These are phyloP conservation scores for Eolophus roseicapilla DNA, from an alignment of 2,113 vertebrate species.

Conservation along the genomic window DNA sequence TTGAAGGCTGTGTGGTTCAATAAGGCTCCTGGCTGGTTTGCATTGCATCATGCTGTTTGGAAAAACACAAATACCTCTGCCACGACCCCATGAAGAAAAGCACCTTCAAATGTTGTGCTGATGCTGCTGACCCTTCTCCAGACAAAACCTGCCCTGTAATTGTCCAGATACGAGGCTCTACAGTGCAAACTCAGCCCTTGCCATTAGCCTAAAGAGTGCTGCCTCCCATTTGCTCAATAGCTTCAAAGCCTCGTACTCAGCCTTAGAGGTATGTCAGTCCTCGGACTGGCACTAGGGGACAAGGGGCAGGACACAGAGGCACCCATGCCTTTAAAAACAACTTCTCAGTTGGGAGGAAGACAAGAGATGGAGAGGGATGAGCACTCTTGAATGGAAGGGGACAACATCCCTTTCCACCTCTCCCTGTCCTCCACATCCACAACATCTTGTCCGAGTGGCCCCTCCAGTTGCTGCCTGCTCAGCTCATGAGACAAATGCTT, in stretches of 20 bases:
- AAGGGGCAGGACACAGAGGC: rapidly evolving
- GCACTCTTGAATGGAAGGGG: neutral
- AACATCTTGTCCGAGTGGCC: rapidly evolving
- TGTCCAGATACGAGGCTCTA: neutral
- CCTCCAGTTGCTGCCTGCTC: rapidly evolving
- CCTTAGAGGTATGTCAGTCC: neutral
- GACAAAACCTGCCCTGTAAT: neutral
- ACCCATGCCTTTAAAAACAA: neutral
- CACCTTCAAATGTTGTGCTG: neutral
- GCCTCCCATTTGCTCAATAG: neutral
- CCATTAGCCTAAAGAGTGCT: rapidly evolving
- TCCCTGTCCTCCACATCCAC: neutral
- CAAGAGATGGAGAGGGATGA: neutral
- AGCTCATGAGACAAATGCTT: rapidly evolving
- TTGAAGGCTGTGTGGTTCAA: neutral
- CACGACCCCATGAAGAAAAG: neutral
- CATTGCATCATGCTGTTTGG: rapidly evolving
- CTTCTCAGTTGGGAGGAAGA: neutral
- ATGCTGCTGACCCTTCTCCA: neutral
- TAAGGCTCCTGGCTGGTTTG: neutral
- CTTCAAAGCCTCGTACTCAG: neutral
- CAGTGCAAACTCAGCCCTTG: neutral
- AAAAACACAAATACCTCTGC: neutral
- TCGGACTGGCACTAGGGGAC: neutral
- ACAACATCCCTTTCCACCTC: neutral